Base-by-base conservation (phyloP, 92 coral and sea anemone species). In the Zoanthus solanderi region DNA sequence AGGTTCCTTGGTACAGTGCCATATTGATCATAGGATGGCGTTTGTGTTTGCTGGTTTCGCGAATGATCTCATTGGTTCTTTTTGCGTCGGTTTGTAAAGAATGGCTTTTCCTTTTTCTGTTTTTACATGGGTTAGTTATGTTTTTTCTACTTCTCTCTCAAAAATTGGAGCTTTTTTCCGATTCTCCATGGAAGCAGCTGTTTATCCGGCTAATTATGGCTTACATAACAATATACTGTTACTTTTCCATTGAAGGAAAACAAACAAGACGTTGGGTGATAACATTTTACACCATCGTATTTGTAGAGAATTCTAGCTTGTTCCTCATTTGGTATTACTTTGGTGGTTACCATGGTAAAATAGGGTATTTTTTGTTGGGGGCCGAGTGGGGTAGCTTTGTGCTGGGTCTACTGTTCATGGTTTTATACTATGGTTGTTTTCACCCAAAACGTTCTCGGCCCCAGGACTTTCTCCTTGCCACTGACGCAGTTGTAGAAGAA, bases 341-440 rank as follows among this genome's bases (percentile, higher is more conserved):
- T 45, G 61, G 88, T 72, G 79, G 78, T 53, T 75, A n/a, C 74
- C 73, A 67, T 52, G 47, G 50, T n/a, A 37, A 7, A 9, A 63
- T 66, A 66, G 83, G 83, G 61, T 42, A 16, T 1, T 32, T 75
- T 3, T 45, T 90, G 87, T 52, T 87, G 67, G 11, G 67, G 23
- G 18, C 69, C 9, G 90, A 82, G 74, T 90, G 90, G 93, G 84
- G 80, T 5, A 14, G 84, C 18, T 90, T 90, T 90, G 63, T 80
- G 17, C 34, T 86, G 29, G 93, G 93, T 52, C 60, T 81, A 61
- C 8, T 81, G 5, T 86, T 85, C 46, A 31, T 90, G 61, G 67
- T 75, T 14, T 37, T 74, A 5, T 90, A 86, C 84, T 86, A 90
- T 63, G 84, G 88, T n/a, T 42, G 76, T 71, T 84, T 90, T 56